Base-by-base conservation (phyloP, 2,797 vertebrate genomes). In the Adrianichthys oophorus region DNA sequence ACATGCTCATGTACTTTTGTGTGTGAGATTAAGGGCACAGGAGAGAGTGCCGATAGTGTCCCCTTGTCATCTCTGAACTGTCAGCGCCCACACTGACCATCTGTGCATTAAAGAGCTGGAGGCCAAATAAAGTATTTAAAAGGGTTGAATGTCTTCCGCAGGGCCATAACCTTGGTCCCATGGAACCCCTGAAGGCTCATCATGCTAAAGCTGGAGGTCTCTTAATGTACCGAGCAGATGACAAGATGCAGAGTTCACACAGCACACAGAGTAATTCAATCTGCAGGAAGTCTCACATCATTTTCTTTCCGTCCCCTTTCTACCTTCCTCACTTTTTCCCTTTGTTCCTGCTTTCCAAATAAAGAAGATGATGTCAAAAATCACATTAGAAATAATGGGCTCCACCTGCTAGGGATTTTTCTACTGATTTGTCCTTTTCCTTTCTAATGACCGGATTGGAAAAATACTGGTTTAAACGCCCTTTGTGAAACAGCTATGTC, bases 111-210 rank as follows among this genome's bases (percentile, higher is more conserved):
- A 87, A 86, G 71, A 82, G 70, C 72, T 41, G 2, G 65, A 79
- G 74, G 76, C 77, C 72, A 59, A 76, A 77, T 59, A 69, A 80
- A 80, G 74, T 81, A 64, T 85, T 86, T 82, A 79, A 85, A 68
- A 15, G 32, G 80, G 59, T 78, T 85, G 79, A 84, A 82, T 83
- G 72, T 82, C 69, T 84, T 80, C 77, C 66, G 60, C 60, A 79
- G 82, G 73, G 78, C 89, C 75, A 79, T 90, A 75, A 91, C 92
- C 92, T 90, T 90, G 91, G 88, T 67, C 70, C 74, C 88, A 62
- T 69, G 62, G 80, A 83, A 68, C 46, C 77, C 82, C 66, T 62
- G 74, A 66, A 84, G 77, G 68, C 74, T 73, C 77, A 78, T 83
- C 79, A 84, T 1, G 43, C 68, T 56, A 41, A 81, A 78, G 83